These are phyloP conservation scores for Sebastes miniatus DNA, from an alignment of 2,797 vertebrate genomes.

Conservation along the genomic window DNA sequence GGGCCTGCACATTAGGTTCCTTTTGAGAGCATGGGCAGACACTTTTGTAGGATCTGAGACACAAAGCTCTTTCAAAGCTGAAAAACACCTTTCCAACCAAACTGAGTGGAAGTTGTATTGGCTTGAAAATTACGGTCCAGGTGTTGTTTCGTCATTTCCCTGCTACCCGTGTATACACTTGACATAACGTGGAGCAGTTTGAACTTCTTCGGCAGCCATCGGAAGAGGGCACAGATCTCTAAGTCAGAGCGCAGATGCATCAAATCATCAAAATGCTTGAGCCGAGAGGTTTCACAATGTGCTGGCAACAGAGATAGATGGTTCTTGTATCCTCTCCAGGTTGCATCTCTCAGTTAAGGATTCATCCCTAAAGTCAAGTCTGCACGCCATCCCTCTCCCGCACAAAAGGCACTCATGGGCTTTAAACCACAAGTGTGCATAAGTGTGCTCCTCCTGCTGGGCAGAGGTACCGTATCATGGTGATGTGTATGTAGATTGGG, in stretches of 20 bases:
- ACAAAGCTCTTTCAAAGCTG: background rate
- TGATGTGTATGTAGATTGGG: background rate
- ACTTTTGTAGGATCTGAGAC: background rate
- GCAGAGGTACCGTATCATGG: background rate
- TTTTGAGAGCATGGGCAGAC: too few species aligned
- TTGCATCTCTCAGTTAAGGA: conserved; percentile 37
- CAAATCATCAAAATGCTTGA: conserved; percentile 43
- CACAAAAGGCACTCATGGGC: conserved; percentile 18
- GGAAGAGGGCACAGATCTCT: conserved; percentile 1
- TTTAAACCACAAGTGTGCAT: conserved; percentile 20
- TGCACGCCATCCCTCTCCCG: conserved; percentile 1
- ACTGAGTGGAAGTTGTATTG: background rate
- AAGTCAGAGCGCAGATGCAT: conserved; percentile 35
- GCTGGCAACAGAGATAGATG: conserved; percentile 54
- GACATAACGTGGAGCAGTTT: background rate
- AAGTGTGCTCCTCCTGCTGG: conserved; percentile 4
- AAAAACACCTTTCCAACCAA: background rate
- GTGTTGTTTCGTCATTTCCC: background rate
- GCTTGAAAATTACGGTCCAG: background rate
- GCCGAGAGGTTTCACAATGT: conserved; percentile 37
- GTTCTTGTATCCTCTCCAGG: conserved; percentile 35
- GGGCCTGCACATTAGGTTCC: background rate
- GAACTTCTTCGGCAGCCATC: background rate
- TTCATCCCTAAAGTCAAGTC: conserved; percentile 36
- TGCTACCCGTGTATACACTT: background rate